phyloP scores from a whole-genome alignment of 2,888 invertebrate genomes.

The Andrena trimmerana region DNA sequence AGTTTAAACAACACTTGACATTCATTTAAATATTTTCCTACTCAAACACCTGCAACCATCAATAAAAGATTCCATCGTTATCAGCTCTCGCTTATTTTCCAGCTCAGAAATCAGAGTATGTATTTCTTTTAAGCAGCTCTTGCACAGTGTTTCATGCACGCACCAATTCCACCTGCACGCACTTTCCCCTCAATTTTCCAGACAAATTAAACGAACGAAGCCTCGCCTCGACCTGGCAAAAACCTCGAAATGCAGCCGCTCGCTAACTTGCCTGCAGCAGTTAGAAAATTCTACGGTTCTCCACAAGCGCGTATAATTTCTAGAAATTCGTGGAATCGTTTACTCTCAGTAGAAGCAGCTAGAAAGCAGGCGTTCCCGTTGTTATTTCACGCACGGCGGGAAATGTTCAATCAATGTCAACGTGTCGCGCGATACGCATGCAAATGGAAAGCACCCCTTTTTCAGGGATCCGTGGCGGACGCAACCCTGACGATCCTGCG shows the following conservation, averaged over 20 bases:
- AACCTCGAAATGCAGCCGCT: not conserved
- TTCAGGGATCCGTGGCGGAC: not conserved
- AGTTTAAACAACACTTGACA: not conserved
- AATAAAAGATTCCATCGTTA: constrained; percentile 5
- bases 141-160: constrained; percentile 1
- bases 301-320: not conserved
- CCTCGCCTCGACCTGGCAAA: not conserved
- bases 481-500: constrained; percentile 17
- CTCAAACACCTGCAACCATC: not conserved
- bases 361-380: constrained; percentile 24
- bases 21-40: not conserved
- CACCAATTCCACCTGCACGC: not conserved
- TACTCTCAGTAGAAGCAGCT: not conserved
- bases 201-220: not conserved
- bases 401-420: constrained; percentile 49
- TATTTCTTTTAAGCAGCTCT: constrained; percentile 26
- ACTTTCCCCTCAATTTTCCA: constrained; percentile 34
- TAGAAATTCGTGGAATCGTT: not conserved
- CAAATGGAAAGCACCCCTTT: constrained; percentile 27
- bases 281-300: not conserved
- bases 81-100: constrained; percentile 29
- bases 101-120: constrained; percentile 28
- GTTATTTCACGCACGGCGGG: constrained; percentile 32
- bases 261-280: not conserved
- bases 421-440: constrained; percentile 24